Percentiles rank a stretch among this genome's conserved stretches.
phyloP scores from a whole-genome alignment of 2,888 invertebrate species.

The Tenthredo distinguenda region DNA sequence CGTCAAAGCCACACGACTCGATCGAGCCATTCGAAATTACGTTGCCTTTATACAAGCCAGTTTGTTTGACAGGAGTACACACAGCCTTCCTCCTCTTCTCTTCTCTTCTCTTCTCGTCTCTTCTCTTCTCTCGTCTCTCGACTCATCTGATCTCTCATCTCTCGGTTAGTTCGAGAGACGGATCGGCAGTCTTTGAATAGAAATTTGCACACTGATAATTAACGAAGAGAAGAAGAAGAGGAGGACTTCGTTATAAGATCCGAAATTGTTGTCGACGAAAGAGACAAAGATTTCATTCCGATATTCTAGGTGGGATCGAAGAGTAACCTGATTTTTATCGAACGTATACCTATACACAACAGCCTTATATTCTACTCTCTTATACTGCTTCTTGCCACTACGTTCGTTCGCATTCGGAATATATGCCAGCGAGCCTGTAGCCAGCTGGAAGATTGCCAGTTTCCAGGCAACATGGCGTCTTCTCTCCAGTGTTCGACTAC shows the following conservation, averaged over 20 bases:
- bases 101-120: not conserved
- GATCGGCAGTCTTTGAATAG: not conserved
- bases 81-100: not conserved
- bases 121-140: not conserved
- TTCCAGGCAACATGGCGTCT: constrained; percentile 31
- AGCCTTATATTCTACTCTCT: not conserved
- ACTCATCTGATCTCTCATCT: not conserved
- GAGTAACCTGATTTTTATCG: not conserved
- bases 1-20: not conserved
- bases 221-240: not conserved
- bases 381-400: not conserved
- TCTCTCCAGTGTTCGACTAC: constrained; percentile 6
- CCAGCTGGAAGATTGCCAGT: constrained; percentile 31
- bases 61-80: constrained; percentile 5
- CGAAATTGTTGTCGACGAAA: not conserved
- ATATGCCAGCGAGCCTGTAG: not conserved
- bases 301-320: not conserved
- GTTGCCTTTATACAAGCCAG: constrained; percentile 18
- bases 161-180: not conserved
- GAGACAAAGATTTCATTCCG: not conserved
- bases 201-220: not conserved
- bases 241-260: not conserved
- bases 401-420: not conserved
- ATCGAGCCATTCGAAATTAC: constrained; percentile 9
- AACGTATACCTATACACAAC: not conserved